These are phyloP conservation scores for Pristionchus arcanus DNA, from an alignment of 2,888 invertebrate genomes.

Conservation along the genomic window DNA sequence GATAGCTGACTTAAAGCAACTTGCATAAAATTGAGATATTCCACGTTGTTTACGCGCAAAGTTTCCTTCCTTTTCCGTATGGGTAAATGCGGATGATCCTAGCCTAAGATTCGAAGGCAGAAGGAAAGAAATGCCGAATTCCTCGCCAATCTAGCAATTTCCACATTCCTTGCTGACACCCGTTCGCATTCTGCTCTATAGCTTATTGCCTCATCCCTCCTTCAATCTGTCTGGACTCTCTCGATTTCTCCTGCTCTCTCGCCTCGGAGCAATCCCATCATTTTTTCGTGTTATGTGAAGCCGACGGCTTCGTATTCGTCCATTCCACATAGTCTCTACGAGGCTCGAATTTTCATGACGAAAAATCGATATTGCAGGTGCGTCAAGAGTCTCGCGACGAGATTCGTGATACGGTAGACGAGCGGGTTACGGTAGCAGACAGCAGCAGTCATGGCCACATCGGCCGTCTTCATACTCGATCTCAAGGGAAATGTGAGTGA, in stretches of 20 bases:
- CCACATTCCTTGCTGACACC: conserved; percentile 29
- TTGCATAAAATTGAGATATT: too few species aligned
- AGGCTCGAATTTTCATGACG: too few species aligned
- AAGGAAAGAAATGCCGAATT: too few species aligned
- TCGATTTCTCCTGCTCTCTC: background rate
- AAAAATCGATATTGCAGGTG: background rate
- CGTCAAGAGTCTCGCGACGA: conserved; percentile 7
- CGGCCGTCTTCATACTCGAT: conserved; percentile 95
- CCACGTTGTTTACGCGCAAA: too few species aligned
- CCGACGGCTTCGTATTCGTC: background rate
- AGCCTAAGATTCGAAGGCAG: too few species aligned
- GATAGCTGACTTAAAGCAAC: too few species aligned
- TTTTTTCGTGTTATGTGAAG: background rate
- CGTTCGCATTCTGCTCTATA: background rate
- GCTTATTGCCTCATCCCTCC: background rate
- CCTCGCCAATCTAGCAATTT: background rate
- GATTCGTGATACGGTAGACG: background rate
- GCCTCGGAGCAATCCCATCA: background rate
- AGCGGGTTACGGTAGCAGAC: conserved; percentile 45
- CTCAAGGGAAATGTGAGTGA: conserved; percentile 91
- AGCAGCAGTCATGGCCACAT: conserved; percentile 88
- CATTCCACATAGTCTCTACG: too few species aligned
- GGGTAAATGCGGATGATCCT: too few species aligned
- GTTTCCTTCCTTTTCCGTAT: too few species aligned
- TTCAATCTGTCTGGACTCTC: background rate